Conservation (phyloP, 2,888 invertebrate genomes). For the Eristalinus aeneus region DNA sequence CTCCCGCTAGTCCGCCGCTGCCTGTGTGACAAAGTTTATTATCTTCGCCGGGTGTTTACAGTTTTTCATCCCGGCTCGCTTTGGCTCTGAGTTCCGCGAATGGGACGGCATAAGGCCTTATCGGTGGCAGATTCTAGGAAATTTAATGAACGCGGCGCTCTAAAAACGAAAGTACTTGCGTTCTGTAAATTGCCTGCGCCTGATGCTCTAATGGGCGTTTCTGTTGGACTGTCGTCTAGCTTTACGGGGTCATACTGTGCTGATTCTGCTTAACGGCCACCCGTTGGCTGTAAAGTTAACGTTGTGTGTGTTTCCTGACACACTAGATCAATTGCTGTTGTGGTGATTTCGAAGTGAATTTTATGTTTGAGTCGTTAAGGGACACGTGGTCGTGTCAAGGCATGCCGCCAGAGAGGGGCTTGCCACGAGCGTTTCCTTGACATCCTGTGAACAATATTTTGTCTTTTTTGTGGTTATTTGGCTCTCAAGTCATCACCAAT, state of each 20-base stretch:
- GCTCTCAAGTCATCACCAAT: no score
- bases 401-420: background rate
- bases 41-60: background rate
- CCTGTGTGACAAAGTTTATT: background rate
- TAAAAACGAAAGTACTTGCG: constrained; percentile 13
- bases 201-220: background rate
- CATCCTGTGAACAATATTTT: background rate
- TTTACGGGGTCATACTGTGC: background rate
- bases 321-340: background rate
- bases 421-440: background rate
- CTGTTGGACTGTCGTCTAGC: background rate
- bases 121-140: background rate
- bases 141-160: constrained; percentile 13
- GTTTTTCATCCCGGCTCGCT: background rate
- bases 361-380: background rate
- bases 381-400: background rate
- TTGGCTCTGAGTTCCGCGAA: background rate
- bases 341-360: background rate
- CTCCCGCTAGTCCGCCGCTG: background rate
- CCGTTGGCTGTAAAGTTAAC: background rate
- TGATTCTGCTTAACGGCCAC: background rate
- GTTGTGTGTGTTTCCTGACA: background rate
- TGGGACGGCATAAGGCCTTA: background rate
- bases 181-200: background rate
- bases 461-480: no score